phyloP scores from a whole-genome alignment of 2,113 vertebrate genomes.

The Camelus dromedarius region DNA sequence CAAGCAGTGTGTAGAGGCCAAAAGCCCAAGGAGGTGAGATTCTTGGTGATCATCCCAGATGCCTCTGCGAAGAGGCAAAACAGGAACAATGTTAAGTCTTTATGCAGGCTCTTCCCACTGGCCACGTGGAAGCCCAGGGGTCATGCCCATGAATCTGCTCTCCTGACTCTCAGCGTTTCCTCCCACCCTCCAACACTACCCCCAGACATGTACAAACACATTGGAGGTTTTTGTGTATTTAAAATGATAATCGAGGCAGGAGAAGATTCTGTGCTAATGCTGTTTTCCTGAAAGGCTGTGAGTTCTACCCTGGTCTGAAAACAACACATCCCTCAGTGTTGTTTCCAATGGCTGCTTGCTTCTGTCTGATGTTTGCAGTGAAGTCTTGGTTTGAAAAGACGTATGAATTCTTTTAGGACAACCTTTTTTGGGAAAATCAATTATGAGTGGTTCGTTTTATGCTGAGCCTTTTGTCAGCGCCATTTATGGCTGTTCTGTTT shows the following conservation, averaged over 20 bases:
- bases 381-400: conserved; percentile 26
- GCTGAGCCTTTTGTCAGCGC: conserved; percentile 54
- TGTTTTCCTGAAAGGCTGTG: conserved; percentile 15
- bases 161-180: background rate
- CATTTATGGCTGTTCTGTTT: conserved; percentile 65
- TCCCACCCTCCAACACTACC: background rate
- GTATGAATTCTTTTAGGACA: conserved; percentile 50
- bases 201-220: background rate
- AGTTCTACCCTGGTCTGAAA: background rate
- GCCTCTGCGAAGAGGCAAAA: background rate
- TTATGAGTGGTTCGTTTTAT: conserved; percentile 60
- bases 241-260: background rate
- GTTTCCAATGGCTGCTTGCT: conserved; percentile 18
- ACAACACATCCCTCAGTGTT: background rate
- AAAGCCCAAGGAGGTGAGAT: background rate
- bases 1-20: background rate
- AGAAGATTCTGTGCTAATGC: background rate
- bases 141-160: background rate
- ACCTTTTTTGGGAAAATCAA: conserved; percentile 67
- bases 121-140: background rate
- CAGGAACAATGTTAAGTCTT: background rate
- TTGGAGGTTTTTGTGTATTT: background rate
- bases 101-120: background rate
- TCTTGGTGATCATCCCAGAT: background rate
- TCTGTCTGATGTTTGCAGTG: background rate